Conservation (phyloP, 2,888 invertebrate genomes). For the Nemurella pictetii region DNA sequence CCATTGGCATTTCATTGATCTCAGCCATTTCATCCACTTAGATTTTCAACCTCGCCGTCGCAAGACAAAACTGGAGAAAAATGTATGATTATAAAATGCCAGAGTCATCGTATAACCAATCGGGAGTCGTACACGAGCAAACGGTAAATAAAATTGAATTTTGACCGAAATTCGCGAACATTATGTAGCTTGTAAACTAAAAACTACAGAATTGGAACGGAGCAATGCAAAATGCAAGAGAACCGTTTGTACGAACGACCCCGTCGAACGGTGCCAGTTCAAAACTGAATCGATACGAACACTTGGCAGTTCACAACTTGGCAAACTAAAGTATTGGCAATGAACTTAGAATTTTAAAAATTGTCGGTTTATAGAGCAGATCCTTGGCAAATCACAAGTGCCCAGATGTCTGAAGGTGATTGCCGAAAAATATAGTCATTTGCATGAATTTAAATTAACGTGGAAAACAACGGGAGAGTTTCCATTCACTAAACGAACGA, state of each 20-base stretch:
- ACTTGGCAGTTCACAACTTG: background rate
- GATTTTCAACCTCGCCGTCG: background rate
- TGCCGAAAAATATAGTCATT: too few relatives aligned
- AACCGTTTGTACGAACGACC: background rate
- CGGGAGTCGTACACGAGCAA: background rate
- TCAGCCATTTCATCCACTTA: too few relatives aligned
- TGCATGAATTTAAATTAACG: too few relatives aligned
- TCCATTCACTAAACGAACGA: too few relatives aligned
- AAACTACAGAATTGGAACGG: too few relatives aligned
- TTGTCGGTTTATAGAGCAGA: too few relatives aligned
- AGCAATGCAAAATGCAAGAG: too few relatives aligned
- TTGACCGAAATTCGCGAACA: background rate
- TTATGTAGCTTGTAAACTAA: background rate
- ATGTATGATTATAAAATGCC: background rate
- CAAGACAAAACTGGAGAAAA: background rate
- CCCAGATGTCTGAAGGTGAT: too few relatives aligned
- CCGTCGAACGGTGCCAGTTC: background rate
- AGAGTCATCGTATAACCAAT: too few relatives aligned
- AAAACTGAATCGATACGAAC: background rate
- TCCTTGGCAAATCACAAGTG: too few relatives aligned
- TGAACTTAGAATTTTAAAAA: background rate
- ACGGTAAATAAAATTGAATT: background rate
- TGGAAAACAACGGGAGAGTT: too few relatives aligned
- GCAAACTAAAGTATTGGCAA: background rate
- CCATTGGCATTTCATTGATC: background rate